phyloP scores from a whole-genome alignment of 30 jellyfish, hydroid and myxozoan species.

The Mastigias papua region DNA sequence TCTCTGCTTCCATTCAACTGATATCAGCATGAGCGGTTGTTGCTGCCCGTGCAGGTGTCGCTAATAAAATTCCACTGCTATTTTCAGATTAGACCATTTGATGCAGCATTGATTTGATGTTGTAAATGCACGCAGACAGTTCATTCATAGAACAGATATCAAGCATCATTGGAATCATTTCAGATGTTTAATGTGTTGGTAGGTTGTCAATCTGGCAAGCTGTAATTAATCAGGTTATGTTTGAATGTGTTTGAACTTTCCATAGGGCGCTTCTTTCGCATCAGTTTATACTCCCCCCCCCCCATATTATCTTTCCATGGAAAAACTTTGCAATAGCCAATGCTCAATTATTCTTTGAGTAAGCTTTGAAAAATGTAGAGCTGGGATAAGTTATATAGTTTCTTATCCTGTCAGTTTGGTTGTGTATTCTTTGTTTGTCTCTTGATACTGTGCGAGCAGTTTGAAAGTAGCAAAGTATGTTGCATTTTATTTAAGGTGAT shows the following conservation, averaged over 20 bases:
- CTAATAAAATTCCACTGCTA: not conserved
- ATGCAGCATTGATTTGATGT: not conserved
- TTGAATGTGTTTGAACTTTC: no score
- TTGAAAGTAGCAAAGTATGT: no score
- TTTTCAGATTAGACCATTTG: slow-evolving; percentile 10
- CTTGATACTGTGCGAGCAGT: no score
- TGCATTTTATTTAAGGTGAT: no score
- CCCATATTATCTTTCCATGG: not conserved
- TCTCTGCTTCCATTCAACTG: not conserved
- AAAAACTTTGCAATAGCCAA: no score
- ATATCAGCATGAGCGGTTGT: not conserved
- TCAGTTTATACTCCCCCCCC: not conserved
- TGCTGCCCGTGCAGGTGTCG: not conserved
- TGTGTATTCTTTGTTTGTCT: no score
- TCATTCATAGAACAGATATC: not conserved
- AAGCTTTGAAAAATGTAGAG: no score
- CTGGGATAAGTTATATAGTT: no score
- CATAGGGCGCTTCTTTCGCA: no score
- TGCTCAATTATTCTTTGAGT: no score
- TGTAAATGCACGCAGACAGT: not conserved
- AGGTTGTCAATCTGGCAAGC: not conserved
- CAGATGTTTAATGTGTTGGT: slow-evolving; percentile 13
- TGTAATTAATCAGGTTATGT: not conserved
- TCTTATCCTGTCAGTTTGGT: no score
- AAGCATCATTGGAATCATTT: not conserved